phyloP scores from a whole-genome alignment of 2,113 vertebrate genomes.

The Hypanus sabinus region DNA sequence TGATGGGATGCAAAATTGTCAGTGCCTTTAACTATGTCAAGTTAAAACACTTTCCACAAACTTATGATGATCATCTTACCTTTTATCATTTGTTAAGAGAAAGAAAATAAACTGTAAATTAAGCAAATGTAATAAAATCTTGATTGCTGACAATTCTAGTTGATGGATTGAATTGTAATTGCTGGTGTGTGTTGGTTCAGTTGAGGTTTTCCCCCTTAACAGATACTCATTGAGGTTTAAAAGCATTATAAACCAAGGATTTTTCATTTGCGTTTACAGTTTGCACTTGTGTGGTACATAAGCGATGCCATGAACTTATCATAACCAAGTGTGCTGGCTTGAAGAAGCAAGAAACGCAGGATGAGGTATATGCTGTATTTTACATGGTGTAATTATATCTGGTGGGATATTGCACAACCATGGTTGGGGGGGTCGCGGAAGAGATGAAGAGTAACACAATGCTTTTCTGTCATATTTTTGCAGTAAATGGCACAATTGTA shows the following conservation, averaged over 20 bases:
- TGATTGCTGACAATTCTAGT: not conserved
- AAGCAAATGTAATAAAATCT: not conserved
- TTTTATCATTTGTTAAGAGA: not conserved
- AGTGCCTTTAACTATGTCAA: too few species aligned
- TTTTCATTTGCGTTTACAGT: conserved; percentile 61
- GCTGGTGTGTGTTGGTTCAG: not conserved
- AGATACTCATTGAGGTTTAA: not conserved
- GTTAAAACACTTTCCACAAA: not conserved
- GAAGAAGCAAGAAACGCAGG: conserved; percentile 91
- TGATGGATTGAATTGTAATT: not conserved
- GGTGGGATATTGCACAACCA: not conserved
- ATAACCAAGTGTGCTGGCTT: conserved; percentile 95
- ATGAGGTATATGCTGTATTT: conserved; percentile 72
- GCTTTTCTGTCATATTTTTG: not conserved
- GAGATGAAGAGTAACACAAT: not conserved
- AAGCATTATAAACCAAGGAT: not conserved
- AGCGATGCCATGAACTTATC: conserved; percentile 94
- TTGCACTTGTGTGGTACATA: conserved; percentile 97
- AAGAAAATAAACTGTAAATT: not conserved
- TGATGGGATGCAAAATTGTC: not conserved
- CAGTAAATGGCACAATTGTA: not conserved
- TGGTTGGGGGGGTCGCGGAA: too few species aligned
- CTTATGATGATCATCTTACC: not conserved
- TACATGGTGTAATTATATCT: not conserved
- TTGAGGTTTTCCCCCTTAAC: not conserved